A percentile compares a stretch with the other conserved stretches of the same genome.
These are phyloP conservation scores for Tinea semifulvella DNA, from an alignment of 2,888 invertebrate genomes.

Conservation along the genomic window DNA sequence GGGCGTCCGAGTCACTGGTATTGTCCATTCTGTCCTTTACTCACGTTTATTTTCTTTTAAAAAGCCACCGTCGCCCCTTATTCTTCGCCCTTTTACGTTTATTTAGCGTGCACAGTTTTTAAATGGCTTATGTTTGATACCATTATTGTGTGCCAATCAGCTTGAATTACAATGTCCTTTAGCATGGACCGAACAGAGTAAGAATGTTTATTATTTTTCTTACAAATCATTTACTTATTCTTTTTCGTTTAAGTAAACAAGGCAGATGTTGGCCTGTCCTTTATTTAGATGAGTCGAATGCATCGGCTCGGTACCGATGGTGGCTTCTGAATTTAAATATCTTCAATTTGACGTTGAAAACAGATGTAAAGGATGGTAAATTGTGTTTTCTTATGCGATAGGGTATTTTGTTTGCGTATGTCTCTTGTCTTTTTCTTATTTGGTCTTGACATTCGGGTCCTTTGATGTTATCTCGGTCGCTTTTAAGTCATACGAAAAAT, in stretches of 20 bases:
- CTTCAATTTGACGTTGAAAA: conserved; percentile 34
- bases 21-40: conserved; percentile 33
- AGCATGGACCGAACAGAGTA: conserved; percentile 52
- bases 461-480: conserved; percentile 7
- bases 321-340: conserved; percentile 41
- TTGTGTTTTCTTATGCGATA: conserved; percentile 2
- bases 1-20: conserved; percentile 46
- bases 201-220: conserved; percentile 54
- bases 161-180: conserved; percentile 66
- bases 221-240: conserved; percentile 53
- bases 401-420: neutral
- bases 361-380: conserved; percentile 12
- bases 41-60: conserved; percentile 53
- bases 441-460: neutral
- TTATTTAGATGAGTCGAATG: conserved; percentile 56
- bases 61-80: conserved; percentile 39
- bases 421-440: conserved; percentile 2
- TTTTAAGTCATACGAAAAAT: conserved; percentile 4
- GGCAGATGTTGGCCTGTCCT: conserved; percentile 40
- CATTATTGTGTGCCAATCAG: conserved; percentile 68
- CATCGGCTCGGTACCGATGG: conserved; percentile 19
- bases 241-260: conserved; percentile 48
- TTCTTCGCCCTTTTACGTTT: conserved; percentile 36
- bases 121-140: conserved; percentile 64
- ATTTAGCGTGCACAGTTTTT: conserved; percentile 54